Conservation (phyloP, 2,888 invertebrate genomes). For the Biston betularia region DNA sequence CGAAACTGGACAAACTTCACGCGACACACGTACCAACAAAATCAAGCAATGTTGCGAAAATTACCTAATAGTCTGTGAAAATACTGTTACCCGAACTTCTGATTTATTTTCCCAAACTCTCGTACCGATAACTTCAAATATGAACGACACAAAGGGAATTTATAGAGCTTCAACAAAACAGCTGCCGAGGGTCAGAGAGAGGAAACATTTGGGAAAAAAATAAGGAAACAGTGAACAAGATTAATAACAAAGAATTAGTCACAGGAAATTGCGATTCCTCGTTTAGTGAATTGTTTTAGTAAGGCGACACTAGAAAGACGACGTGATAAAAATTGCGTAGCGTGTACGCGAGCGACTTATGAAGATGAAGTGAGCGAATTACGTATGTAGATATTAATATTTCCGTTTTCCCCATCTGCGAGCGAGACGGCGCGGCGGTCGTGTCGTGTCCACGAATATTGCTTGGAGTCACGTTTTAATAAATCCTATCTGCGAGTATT, state of each 20-base stretch:
- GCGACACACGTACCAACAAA: conserved; percentile 14
- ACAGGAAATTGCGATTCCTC: conserved; percentile 77
- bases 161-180: conserved; percentile 39
- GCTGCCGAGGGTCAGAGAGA: conserved; percentile 34
- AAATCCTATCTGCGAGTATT: conserved; percentile 35
- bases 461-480: conserved; percentile 47
- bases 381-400: conserved; percentile 69
- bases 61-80: conserved; percentile 40
- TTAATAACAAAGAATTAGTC: conserved; percentile 75
- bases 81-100: conserved; percentile 37
- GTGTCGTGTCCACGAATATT: conserved; percentile 46
- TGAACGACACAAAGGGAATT: conserved; percentile 40
- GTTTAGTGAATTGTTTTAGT: conserved; percentile 70
- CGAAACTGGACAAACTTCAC: conserved; percentile 10
- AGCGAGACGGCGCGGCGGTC: conserved; percentile 46
- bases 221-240: conserved; percentile 68
- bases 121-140: conserved; percentile 39
- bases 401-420: conserved; percentile 49
- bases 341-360: conserved; percentile 64
- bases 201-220: conserved; percentile 51
- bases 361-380: conserved; percentile 68
- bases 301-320: conserved; percentile 51
- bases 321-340: conserved; percentile 70
- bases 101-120: conserved; percentile 37
- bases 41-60: conserved; percentile 29